Evolutionary conservation across 2,797 vertebrate genomes (phyloP).

Genomic region (Spinibarbus caldwelli): DNA sequence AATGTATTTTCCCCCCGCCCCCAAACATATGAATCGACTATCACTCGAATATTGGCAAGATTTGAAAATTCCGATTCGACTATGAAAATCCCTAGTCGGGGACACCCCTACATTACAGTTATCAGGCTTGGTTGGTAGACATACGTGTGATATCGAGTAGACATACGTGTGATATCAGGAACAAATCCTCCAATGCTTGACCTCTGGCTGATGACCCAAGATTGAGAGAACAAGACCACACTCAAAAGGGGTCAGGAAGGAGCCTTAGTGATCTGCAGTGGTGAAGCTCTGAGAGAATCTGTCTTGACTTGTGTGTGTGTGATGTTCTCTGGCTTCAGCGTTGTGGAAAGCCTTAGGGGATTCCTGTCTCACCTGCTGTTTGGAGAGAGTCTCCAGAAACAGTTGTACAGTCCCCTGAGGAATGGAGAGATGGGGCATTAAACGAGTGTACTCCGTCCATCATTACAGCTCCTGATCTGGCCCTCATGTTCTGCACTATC

Average conservation of each 20-base stretch:
- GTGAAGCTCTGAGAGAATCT: slow-evolving; percentile 43
- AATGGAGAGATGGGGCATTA: slow-evolving; percentile 62
- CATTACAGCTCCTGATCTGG: slow-evolving; percentile 58
- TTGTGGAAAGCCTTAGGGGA: slow-evolving; percentile 64
- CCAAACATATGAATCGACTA: too few relatives aligned
- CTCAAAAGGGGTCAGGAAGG: slow-evolving; percentile 54
- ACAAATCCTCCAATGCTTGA: slow-evolving; percentile 12
- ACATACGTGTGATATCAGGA: slow-evolving; percentile 2
- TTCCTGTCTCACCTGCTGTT: slow-evolving; percentile 65
- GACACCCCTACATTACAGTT: too few relatives aligned
- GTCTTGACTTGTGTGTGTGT: slow-evolving; percentile 45
- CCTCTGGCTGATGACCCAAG: slow-evolving; percentile 35
- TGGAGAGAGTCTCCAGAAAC: slow-evolving; percentile 62
- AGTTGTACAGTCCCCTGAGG: slow-evolving; percentile 62
- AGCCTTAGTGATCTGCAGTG: slow-evolving; percentile 52
- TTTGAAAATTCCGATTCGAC: too few relatives aligned
- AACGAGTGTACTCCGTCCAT: slow-evolving; percentile 60
- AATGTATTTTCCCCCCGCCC: too few relatives aligned
- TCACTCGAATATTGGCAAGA: too few relatives aligned
- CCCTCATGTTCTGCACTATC: slow-evolving; percentile 46
- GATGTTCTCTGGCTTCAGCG: slow-evolving; percentile 62
- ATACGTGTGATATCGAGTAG: too few relatives aligned
- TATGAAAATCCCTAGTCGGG: too few relatives aligned
- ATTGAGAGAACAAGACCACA: slow-evolving; percentile 53
- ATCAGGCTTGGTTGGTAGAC: too few relatives aligned